phyloP scores from a whole-genome alignment of 2,113 vertebrate species.

The Danionella cerebrum region DNA sequence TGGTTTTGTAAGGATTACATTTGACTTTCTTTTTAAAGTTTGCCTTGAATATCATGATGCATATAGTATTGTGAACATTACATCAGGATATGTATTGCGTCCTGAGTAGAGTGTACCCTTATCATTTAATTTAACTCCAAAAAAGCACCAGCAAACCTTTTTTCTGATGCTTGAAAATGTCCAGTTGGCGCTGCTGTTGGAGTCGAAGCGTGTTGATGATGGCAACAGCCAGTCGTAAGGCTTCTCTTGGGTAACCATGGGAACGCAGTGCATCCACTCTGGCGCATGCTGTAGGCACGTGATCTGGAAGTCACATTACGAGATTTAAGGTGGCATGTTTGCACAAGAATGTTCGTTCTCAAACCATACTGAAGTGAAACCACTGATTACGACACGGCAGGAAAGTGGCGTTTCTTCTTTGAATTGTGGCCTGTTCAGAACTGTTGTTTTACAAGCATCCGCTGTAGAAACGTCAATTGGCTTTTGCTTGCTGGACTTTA shows the following conservation, averaged over 20 bases:
- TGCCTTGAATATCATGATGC: neutral
- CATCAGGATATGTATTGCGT: too few relatives aligned
- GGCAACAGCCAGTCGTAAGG: slow-evolving; percentile 88
- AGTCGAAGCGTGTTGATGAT: slow-evolving; percentile 94
- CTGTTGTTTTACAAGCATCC: too few relatives aligned
- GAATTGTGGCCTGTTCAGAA: neutral
- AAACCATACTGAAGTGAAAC: slow-evolving; percentile 50
- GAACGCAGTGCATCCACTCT: slow-evolving; percentile 93
- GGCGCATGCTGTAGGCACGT: slow-evolving; percentile 93
- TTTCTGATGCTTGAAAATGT: slow-evolving; percentile 98
- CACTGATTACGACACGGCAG: slow-evolving; percentile 33
- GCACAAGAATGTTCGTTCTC: slow-evolving; percentile 44
- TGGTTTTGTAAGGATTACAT: neutral
- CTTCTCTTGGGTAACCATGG: slow-evolving; percentile 94
- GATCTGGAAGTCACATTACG: slow-evolving; percentile 65
- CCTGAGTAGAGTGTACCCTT: too few relatives aligned
- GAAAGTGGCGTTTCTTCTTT: neutral
- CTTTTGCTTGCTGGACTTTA: too few relatives aligned
- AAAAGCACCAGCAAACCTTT: slow-evolving; percentile 89
- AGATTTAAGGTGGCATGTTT: too few relatives aligned
- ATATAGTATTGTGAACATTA: slow-evolving; percentile 1
- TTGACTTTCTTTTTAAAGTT: neutral
- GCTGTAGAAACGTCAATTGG: too few relatives aligned
- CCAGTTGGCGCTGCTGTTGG: slow-evolving; percentile 92
- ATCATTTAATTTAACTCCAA: too few relatives aligned